phyloP scores from a whole-genome alignment of 2,797 vertebrate genomes.

The Sphaeramia orbicularis region DNA sequence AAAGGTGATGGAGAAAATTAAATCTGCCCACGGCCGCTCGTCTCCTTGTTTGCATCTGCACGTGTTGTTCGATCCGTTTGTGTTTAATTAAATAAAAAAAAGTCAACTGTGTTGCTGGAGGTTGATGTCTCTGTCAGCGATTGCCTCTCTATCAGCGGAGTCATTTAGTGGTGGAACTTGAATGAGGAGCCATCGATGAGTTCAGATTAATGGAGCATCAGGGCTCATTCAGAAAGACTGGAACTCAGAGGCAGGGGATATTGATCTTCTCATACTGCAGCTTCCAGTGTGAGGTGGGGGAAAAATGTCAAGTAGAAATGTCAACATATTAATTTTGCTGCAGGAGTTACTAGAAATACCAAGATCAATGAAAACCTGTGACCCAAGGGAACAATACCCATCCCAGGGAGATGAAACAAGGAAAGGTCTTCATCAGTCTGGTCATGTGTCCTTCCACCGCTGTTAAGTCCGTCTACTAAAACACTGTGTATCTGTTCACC shows the following conservation, averaged over 20 bases:
- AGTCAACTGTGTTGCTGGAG: conserved; percentile 6
- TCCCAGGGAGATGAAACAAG: conserved; percentile 18
- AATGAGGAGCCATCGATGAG: conserved; percentile 6
- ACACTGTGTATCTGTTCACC: neutral
- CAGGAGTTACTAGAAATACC: conserved; percentile 41
- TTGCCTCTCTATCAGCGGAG: conserved; percentile 36
- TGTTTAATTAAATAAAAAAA: conserved; percentile 5
- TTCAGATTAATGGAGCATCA: conserved; percentile 47
- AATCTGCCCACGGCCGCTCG: neutral
- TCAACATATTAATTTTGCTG: conserved; percentile 57
- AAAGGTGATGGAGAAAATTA: conserved; percentile 25
- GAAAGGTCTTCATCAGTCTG: conserved; percentile 42
- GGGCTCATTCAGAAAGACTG: conserved; percentile 48
- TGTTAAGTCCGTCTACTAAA: neutral
- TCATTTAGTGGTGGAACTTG: conserved; percentile 32
- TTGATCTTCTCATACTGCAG: conserved; percentile 62
- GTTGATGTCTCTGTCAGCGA: conserved; percentile 22
- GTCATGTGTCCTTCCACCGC: neutral
- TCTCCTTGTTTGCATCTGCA: conserved; percentile 23
- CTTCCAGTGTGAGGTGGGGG: conserved; percentile 44
- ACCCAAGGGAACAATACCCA: conserved; percentile 38
- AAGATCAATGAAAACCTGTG: conserved; percentile 39
- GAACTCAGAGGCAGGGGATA: conserved; percentile 57
- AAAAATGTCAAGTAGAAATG: conserved; percentile 69
- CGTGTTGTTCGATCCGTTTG: neutral